Evolutionary conservation across 2,797 vertebrate genomes (phyloP), one percentile per base, ranked within the genome.

Genomic region (Anabas testudineus): DNA sequence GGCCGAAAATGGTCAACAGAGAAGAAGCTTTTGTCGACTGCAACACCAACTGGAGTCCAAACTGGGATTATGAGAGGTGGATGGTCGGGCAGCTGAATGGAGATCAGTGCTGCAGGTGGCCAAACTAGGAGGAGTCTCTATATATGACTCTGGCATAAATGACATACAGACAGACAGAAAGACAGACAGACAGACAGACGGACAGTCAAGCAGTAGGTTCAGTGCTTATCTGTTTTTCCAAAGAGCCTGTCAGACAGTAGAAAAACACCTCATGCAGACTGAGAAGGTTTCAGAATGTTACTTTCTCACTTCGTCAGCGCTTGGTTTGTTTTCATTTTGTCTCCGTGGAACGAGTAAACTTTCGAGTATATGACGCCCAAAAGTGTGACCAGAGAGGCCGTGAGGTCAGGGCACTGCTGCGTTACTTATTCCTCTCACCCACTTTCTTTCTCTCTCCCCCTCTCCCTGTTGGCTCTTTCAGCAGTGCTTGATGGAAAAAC

Each of bases 171-270:
- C 71, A 74, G 62, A 87, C 77, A 62, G 57, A 85, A 72, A 76
- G 43, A 58, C 53, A 43, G 42, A 76, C 67, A 52, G 32, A 74
- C 62, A 64, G 19, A 89, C 72, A 79, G 74, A 81, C 83, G 88
- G 87, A 90, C 91, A 81, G 92, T 93, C 93, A 93, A 94, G 94
- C 93, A 88, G 92, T 93, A 90, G 93, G 90, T 93, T 93, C 91
- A 93, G 92, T 92, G 92, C 92, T 93, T 91, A 90, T 93, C 92
- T 93, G 93, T 95, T 95, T 95, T 95, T 94, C 92, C 94, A 95
- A 94, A 93, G 93, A 94, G 93, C 92, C 90, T 92, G 91, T 93
- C 89, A 87, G 91, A 90, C 88, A 78, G 81, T 74, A 92, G 90
- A 91, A 92, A 91, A 92, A 87, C 85, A 91, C 78, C 74, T 91